Evolutionary conservation across 2,888 invertebrate genomes (phyloP).

Genomic region (Drosophila prostipennis): DNA sequence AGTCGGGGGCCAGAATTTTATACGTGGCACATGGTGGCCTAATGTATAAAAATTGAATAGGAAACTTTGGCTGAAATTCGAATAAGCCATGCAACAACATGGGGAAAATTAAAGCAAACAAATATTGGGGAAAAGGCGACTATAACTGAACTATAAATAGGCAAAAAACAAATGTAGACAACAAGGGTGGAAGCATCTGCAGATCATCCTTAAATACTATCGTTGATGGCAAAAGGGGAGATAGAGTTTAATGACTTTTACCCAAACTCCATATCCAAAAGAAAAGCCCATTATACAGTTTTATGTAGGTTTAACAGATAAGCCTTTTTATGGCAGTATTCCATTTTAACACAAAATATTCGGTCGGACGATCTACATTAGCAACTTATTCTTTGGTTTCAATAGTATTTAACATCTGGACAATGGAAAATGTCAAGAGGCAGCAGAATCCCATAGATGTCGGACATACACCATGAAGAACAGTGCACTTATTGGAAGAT

Average conservation of each 20-base stretch:
- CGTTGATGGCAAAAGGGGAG: conserved; percentile 7
- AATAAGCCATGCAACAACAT: conserved; percentile 4
- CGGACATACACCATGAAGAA: neutral
- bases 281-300: no score
- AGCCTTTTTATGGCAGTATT: neutral
- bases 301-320: no score
- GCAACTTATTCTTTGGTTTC: no score
- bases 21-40: neutral
- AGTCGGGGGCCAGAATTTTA: neutral
- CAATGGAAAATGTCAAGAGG: conserved; percentile 49
- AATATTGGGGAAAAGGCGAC: conserved; percentile 4
- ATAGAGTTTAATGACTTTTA: conserved; percentile 40
- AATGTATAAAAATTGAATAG: neutral
- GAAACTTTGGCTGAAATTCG: neutral
- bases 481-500: conserved; percentile 22
- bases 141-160: conserved; percentile 36
- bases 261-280: neutral
- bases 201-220: conserved; percentile 11
- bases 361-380: no score
- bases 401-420: conserved; percentile 46
- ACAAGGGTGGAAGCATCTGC: conserved; percentile 26
- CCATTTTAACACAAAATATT: no score
- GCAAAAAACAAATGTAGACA: conserved; percentile 47
- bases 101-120: conserved; percentile 13
- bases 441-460: neutral